Evolutionary conservation across 2,888 invertebrate species (phyloP).

Genomic region (Spodoptera littoralis): DNA sequence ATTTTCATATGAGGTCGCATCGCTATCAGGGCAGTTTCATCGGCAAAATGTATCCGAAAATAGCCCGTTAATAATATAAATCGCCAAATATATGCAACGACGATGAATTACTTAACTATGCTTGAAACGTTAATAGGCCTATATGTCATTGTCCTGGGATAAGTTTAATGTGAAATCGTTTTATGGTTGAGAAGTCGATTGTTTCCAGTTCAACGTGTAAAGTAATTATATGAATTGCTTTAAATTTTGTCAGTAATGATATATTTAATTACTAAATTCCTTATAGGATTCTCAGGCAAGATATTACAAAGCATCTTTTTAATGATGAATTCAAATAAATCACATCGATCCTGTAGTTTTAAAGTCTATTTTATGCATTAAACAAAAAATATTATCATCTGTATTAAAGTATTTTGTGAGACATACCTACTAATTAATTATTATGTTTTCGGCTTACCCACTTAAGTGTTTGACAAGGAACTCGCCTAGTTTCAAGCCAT

Average conservation of each 20-base stretch:
- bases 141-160: slow-evolving; percentile 47
- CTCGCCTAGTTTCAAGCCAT: too few species aligned
- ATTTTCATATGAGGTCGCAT: slow-evolving; percentile 61
- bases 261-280: background rate
- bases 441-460: too few species aligned
- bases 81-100: slow-evolving; percentile 60
- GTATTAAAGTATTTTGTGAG: too few species aligned
- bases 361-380: too few species aligned
- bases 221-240: slow-evolving; percentile 43
- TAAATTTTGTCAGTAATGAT: slow-evolving; percentile 54
- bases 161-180: slow-evolving; percentile 52
- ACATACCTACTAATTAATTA: too few species aligned
- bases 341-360: too few species aligned
- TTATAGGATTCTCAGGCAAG: too few species aligned
- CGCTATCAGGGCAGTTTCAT: slow-evolving; percentile 74
- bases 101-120: slow-evolving; percentile 61
- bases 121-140: slow-evolving; percentile 50
- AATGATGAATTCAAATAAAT: too few species aligned
- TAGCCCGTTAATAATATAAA: slow-evolving; percentile 67
- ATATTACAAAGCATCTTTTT: too few species aligned
- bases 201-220: slow-evolving; percentile 28
- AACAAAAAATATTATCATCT: too few species aligned
- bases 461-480: too few species aligned
- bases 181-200: slow-evolving; percentile 37
- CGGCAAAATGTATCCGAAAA: slow-evolving; percentile 71